A percentile compares a stretch with the other conserved stretches of the same genome.
These are phyloP conservation scores for Clistopyga incitator DNA, from an alignment of 2,888 invertebrate genomes.

Conservation along the genomic window DNA sequence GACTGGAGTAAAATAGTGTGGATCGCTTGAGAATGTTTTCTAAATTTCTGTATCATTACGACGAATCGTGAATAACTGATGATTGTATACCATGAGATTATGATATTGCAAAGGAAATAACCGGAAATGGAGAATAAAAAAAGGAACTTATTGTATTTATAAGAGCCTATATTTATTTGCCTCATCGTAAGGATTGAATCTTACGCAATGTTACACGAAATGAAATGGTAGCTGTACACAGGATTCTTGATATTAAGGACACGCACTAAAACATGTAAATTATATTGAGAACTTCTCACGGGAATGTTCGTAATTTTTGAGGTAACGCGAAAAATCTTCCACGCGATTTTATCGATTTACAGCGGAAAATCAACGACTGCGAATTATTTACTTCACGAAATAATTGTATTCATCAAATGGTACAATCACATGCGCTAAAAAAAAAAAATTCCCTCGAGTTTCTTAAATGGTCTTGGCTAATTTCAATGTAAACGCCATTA, in stretches of 20 bases:
- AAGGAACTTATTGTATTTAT: constrained; percentile 19
- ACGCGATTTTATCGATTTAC: not conserved
- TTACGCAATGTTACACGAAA: constrained; percentile 9
- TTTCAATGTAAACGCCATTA: no score
- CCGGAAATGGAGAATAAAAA: constrained; percentile 46
- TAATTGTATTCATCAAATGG: no score
- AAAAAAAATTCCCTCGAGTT: no score
- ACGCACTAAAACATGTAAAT: not conserved
- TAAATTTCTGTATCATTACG: constrained; percentile 56
- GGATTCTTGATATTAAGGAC: not conserved
- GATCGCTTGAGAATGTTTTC: constrained; percentile 62
- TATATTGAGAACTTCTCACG: not conserved
- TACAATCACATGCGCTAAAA: no score
- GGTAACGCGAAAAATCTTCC: not conserved
- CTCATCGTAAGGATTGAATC: constrained; percentile 18
- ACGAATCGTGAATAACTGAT: constrained; percentile 30
- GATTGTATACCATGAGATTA: constrained; percentile 45
- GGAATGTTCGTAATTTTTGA: not conserved
- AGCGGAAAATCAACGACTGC: not conserved
- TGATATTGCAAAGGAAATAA: constrained; percentile 52
- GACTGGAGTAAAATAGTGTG: constrained; percentile 36
- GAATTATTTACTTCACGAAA: no score
- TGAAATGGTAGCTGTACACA: not conserved
- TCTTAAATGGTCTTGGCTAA: no score
- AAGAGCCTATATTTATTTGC: constrained; percentile 60